Conservation (phyloP, 2,797 vertebrate species). For the Argyrosomus regius region DNA sequence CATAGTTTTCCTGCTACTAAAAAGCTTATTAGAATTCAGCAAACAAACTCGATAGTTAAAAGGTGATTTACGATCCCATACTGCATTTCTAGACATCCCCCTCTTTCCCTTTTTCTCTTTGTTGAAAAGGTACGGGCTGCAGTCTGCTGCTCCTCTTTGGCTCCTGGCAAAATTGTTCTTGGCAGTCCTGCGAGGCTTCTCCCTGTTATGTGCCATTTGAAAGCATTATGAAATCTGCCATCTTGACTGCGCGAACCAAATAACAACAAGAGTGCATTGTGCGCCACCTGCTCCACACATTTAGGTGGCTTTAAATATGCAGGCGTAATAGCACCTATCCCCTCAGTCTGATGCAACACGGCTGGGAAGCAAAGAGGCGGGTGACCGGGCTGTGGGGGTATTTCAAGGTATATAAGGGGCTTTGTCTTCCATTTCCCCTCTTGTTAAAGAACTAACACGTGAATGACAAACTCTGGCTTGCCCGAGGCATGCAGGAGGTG, state of each 20-base stretch:
- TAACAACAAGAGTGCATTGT: slow-evolving; percentile 87
- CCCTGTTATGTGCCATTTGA: slow-evolving; percentile 84
- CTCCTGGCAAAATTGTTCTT: slow-evolving; percentile 78
- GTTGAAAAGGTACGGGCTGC: slow-evolving; percentile 71
- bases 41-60: slow-evolving; percentile 40
- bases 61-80: slow-evolving; percentile 55
- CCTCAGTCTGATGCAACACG: slow-evolving; percentile 65
- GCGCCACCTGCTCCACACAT: slow-evolving; percentile 86
- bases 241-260: slow-evolving; percentile 84
- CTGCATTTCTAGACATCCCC: slow-evolving; percentile 38
- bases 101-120: slow-evolving; percentile 53
- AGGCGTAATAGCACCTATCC: slow-evolving; percentile 82
- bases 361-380: slow-evolving; percentile 34
- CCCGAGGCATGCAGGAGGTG: slow-evolving; percentile 49
- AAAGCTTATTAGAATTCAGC: slow-evolving; percentile 36
- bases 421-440: slow-evolving; percentile 44
- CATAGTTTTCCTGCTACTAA: slow-evolving; percentile 23
- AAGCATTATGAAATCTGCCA: slow-evolving; percentile 86
- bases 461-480: slow-evolving; percentile 64
- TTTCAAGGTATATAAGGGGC: slow-evolving; percentile 25
- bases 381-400: slow-evolving; percentile 3
- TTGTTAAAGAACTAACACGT: slow-evolving; percentile 64
- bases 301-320: slow-evolving; percentile 85
- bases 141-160: slow-evolving; percentile 81
- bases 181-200: slow-evolving; percentile 81